Conservation (phyloP, 1,140 invertebrate species). For the Archivesica marissinica region DNA sequence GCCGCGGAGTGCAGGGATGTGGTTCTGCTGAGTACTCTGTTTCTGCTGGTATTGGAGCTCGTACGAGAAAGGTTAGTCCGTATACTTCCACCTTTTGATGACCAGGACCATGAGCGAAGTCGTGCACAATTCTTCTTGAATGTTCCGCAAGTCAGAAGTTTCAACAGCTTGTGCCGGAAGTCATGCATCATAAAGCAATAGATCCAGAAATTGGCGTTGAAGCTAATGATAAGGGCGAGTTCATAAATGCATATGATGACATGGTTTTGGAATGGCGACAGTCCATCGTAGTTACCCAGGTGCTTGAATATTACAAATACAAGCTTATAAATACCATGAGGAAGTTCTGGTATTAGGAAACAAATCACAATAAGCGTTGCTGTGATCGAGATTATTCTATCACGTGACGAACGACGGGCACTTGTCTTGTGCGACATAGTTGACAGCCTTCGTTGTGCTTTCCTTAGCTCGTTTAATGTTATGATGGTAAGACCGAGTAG, state of each 20-base stretch:
- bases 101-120: neutral
- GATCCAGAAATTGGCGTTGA: slow-evolving; percentile 52
- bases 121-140: neutral
- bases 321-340: slow-evolving; percentile 40
- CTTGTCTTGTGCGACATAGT: slow-evolving; percentile 7
- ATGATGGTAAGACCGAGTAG: slow-evolving; percentile 22
- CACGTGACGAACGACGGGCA: neutral
- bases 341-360: slow-evolving; percentile 53
- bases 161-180: slow-evolving; percentile 10
- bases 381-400: slow-evolving; percentile 42
- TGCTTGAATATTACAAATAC: neutral
- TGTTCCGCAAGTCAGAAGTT: slow-evolving; percentile 6
- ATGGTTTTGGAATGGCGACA: neutral
- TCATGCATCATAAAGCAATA: slow-evolving; percentile 59
- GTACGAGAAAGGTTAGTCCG: neutral
- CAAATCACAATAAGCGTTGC: slow-evolving; percentile 34
- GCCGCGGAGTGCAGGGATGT: slow-evolving; percentile 37
- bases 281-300: too few species aligned
- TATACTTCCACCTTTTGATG: neutral
- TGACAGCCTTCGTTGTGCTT: neutral
- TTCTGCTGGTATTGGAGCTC: slow-evolving; percentile 25
- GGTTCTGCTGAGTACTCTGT: slow-evolving; percentile 43
- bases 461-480: neutral
- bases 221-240: slow-evolving; percentile 14
- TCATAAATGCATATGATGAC: slow-evolving; percentile 33